A percentile compares a stretch with the other conserved stretches of the same genome.
phyloP scores from a whole-genome alignment of 2,888 invertebrate species.

The Synergus gifuensis region DNA sequence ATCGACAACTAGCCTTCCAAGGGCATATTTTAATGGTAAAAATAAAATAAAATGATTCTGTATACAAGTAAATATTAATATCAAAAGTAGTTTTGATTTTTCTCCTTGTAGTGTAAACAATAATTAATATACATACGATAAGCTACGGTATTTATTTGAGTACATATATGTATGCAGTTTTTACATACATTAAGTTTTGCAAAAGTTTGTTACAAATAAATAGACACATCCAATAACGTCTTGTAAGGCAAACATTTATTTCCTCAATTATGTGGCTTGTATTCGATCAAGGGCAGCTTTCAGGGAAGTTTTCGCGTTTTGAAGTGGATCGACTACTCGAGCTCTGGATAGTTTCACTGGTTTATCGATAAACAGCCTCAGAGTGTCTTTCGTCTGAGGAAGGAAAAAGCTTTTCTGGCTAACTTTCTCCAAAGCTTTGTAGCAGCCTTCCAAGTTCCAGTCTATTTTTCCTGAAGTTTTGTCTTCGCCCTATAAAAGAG shows the following conservation, averaged over 20 bases:
- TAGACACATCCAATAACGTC: slow-evolving; percentile 54
- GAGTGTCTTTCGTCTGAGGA: slow-evolving; percentile 77
- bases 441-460: slow-evolving; percentile 83
- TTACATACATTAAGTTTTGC: slow-evolving; percentile 48
- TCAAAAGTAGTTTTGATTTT: slow-evolving; percentile 14
- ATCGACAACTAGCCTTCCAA: not conserved
- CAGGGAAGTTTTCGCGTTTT: slow-evolving; percentile 70
- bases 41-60: slow-evolving; percentile 15
- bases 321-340: slow-evolving; percentile 68
- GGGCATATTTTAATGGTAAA: not conserved
- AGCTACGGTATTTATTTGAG: slow-evolving; percentile 12
- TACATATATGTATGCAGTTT: slow-evolving; percentile 37
- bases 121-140: slow-evolving; percentile 10
- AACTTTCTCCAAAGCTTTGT: slow-evolving; percentile 80
- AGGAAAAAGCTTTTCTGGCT: slow-evolving; percentile 80
- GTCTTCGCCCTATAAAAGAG: slow-evolving; percentile 82
- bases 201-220: slow-evolving; percentile 54
- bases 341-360: slow-evolving; percentile 69
- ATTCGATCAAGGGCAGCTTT: slow-evolving; percentile 62
- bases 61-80: not conserved
- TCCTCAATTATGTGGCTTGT: slow-evolving; percentile 42
- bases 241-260: slow-evolving; percentile 44
- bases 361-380: slow-evolving; percentile 79
- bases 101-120: slow-evolving; percentile 3
- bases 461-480: slow-evolving; percentile 81